A percentile compares a stretch with the other conserved stretches of the same genome.
Conservation (phyloP, 2,888 invertebrate genomes). For the Eilema griseolum region DNA sequence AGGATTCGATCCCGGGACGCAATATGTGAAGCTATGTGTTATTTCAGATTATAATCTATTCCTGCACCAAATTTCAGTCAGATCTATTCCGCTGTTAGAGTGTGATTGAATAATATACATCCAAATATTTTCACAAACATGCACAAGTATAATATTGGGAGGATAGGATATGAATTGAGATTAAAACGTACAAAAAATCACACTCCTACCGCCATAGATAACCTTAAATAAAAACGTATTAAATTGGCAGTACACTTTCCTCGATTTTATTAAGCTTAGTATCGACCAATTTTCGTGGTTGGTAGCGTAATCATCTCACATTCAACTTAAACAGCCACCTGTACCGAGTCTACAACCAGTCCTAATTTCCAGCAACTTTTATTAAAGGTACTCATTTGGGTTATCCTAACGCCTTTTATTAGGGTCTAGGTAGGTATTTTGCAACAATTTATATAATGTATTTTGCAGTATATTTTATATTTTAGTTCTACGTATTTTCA, state of each 20-base stretch:
- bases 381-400: constrained; percentile 22
- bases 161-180: neutral
- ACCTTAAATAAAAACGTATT: neutral
- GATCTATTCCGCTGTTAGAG: too few species aligned
- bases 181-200: neutral
- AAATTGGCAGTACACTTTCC: constrained; percentile 1
- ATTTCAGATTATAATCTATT: too few species aligned
- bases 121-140: too few species aligned
- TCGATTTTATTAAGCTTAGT: constrained; percentile 22
- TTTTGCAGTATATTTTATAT: neutral
- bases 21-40: too few species aligned
- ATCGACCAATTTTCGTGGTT: constrained; percentile 37
- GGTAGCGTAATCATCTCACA: constrained; percentile 42
- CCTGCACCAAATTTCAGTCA: too few species aligned
- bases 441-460: neutral
- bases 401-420: constrained; percentile 27
- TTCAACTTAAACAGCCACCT: constrained; percentile 49
- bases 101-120: too few species aligned
- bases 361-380: constrained; percentile 30
- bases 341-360: constrained; percentile 27
- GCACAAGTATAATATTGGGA: too few species aligned
- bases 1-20: too few species aligned
- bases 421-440: constrained; percentile 15
- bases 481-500: too few species aligned
- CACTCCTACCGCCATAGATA: neutral